Evolutionary conservation across 2,113 vertebrate genomes (phyloP).

Genomic region (Monopterus albus): DNA sequence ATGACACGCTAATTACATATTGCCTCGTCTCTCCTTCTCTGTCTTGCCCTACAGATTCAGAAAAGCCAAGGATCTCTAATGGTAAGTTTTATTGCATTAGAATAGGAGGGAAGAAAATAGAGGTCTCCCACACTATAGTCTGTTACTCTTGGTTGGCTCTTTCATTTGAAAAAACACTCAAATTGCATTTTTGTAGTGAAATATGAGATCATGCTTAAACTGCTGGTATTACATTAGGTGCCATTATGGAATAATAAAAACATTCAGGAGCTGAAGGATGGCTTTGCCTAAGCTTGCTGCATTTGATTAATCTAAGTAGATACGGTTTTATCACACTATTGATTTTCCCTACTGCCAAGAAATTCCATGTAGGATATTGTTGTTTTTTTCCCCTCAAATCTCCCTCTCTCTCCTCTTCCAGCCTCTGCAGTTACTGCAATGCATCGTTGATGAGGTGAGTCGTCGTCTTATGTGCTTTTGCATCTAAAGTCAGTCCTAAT

Average conservation of each 20-base stretch:
- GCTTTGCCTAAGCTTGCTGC: slow-evolving; percentile 92
- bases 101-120: slow-evolving; percentile 57
- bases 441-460: slow-evolving; percentile 99
- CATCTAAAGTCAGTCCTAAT: slow-evolving; percentile 99
- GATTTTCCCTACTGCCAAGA: slow-evolving; percentile 94
- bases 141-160: slow-evolving; percentile 91
- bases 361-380: slow-evolving; percentile 88
- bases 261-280: slow-evolving; percentile 85
- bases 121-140: slow-evolving; percentile 85
- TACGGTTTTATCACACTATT: slow-evolving; percentile 92
- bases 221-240: slow-evolving; percentile 96
- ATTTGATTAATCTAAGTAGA: slow-evolving; percentile 97
- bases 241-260: slow-evolving; percentile 96
- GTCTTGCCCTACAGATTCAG: slow-evolving; percentile 92
- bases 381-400: slow-evolving; percentile 42
- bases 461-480: slow-evolving; percentile 98
- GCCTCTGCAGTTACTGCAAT: slow-evolving; percentile 99
- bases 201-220: slow-evolving; percentile 92
- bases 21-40: slow-evolving; percentile 83
- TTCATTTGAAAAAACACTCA: slow-evolving; percentile 91
- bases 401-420: slow-evolving; percentile 79
- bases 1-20: slow-evolving; percentile 99
- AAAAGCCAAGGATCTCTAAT: slow-evolving; percentile 99
- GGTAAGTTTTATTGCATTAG: slow-evolving; percentile 94
- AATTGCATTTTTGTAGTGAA: slow-evolving; percentile 92